Percentiles rank a stretch among this genome's conserved stretches.
Conservation (phyloP, 2,888 invertebrate species). For the Prionchulus punctatus region DNA sequence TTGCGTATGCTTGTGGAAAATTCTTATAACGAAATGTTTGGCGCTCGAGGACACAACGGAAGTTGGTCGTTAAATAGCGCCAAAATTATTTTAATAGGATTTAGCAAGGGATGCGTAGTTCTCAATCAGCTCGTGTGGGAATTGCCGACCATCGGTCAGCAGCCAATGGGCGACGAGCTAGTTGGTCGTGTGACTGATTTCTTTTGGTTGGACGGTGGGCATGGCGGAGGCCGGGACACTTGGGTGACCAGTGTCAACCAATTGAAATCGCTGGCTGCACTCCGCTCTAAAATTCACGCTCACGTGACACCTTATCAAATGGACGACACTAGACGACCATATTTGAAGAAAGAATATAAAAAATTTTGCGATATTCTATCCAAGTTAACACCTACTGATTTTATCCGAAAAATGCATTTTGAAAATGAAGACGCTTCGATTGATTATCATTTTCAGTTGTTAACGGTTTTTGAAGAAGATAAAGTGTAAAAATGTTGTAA, state of each 20-base stretch:
- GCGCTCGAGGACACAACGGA: constrained; percentile 3
- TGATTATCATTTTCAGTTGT: constrained; percentile 59
- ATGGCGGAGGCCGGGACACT: constrained; percentile 67
- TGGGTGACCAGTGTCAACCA: constrained; percentile 64
- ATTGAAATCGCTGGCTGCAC: constrained; percentile 53
- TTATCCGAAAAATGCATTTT: constrained; percentile 50
- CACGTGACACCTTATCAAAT: constrained; percentile 84
- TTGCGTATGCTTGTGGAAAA: constrained; percentile 42
- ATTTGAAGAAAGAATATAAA: constrained; percentile 67
- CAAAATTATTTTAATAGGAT: constrained; percentile 53
- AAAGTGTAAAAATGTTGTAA: not conserved
- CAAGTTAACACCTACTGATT: constrained; percentile 47
- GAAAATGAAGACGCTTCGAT: constrained; percentile 44
- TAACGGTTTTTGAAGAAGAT: constrained; percentile 30
- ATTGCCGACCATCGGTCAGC: constrained; percentile 42
- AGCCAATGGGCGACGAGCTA: constrained; percentile 14
- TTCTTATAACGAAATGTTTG: constrained; percentile 2
- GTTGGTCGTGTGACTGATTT: constrained; percentile 51
- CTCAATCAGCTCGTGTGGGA: constrained; percentile 76
- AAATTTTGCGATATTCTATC: constrained; percentile 52
- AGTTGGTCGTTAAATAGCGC: not conserved
- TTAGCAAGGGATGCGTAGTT: constrained; percentile 83
- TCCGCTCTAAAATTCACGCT: constrained; percentile 49
- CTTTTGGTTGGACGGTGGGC: constrained; percentile 81
- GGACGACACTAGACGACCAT: constrained; percentile 56